Base-by-base conservation (phyloP, 2,888 invertebrate species). In the Drosophila anomelani region DNA sequence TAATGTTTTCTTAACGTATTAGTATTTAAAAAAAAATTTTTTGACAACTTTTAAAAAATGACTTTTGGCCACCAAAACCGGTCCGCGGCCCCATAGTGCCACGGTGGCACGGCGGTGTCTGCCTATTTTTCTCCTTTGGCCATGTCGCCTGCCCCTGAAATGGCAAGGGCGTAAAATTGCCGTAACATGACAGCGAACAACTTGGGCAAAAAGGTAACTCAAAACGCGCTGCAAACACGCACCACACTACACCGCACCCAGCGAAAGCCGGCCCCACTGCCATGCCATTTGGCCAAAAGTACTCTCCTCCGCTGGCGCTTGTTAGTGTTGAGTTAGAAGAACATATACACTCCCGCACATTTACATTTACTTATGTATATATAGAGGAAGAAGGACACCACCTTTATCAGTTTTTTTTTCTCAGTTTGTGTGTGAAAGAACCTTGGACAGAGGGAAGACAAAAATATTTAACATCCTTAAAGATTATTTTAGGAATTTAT, bases 151-250 rank as follows among this genome's bases (percentile, higher is more conserved):
- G 79, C 64, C 83, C 84, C 87, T 87, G 85, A 82, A 84, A 80
- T 73, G 80, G 79, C 79, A 77, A 77, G 85, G 85, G 84, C 84
- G 87, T 87, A 87, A 87, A 85, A 85, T 85, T 85, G 84, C 85
- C 85, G 83, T 85, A 82, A 85, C 84, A 85, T 85, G 84, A 85
- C 84, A 85, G 84, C 81, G 87, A 79, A 85, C 87, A 85, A 80
- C 84, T 82, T 80, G 80, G 79, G 57, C 72, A 66, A 75, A 75
- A 80, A 87, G 84, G 87, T 85, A 87, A 77, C 81, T 82, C 77
- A 87, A 85, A 85, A 85, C 79, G 87, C 76, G 79, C 70, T 57
- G 70, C 79, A 58, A 82, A 78, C 84, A 85, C 84, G 84, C 84
- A 85, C 82, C 75, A 46, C 68, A 51, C 60, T 15, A 46, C 41